phyloP scores from a whole-genome alignment of 2,797 vertebrate species.

The Champsocephalus esox region DNA sequence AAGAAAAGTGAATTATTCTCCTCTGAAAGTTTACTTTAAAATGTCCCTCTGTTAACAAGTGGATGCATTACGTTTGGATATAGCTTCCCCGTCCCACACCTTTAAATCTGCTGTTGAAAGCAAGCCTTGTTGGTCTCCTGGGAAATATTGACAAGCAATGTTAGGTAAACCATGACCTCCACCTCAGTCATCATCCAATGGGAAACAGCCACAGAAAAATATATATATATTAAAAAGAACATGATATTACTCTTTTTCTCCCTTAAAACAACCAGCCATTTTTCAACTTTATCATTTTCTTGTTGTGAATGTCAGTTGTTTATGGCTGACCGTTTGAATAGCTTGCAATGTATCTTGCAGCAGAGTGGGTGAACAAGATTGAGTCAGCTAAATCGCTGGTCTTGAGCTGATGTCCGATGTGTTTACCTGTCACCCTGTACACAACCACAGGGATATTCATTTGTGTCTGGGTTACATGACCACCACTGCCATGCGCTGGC shows the following conservation, averaged over 20 bases:
- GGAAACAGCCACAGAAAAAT: constrained; percentile 25
- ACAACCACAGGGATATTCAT: not conserved
- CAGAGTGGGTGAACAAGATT: not conserved
- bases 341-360: not conserved
- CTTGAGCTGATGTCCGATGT: constrained; percentile 24
- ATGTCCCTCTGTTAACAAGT: constrained; percentile 42
- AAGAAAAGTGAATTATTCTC: constrained; percentile 1
- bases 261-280: not conserved
- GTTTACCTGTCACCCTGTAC: constrained; percentile 8
- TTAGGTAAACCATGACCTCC: constrained; percentile 62
- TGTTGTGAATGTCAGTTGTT: not conserved
- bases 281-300: constrained; percentile 8
- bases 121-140: constrained; percentile 59
- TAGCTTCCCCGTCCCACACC: constrained; percentile 25
- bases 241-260: not conserved
- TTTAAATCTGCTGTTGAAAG: constrained; percentile 67
- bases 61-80: constrained; percentile 51
- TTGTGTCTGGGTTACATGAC: not conserved
- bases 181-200: constrained; percentile 44
- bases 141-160: constrained; percentile 75
- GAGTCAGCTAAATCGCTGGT: not conserved
- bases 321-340: not conserved
- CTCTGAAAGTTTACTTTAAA: not conserved
- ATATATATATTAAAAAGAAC: constrained; percentile 1
- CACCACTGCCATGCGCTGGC: not conserved